A percentile compares a stretch with the other conserved stretches of the same genome.
These are phyloP conservation scores for Eptesicus fuscus DNA, from an alignment of 2,113 vertebrate genomes.

Conservation along the genomic window DNA sequence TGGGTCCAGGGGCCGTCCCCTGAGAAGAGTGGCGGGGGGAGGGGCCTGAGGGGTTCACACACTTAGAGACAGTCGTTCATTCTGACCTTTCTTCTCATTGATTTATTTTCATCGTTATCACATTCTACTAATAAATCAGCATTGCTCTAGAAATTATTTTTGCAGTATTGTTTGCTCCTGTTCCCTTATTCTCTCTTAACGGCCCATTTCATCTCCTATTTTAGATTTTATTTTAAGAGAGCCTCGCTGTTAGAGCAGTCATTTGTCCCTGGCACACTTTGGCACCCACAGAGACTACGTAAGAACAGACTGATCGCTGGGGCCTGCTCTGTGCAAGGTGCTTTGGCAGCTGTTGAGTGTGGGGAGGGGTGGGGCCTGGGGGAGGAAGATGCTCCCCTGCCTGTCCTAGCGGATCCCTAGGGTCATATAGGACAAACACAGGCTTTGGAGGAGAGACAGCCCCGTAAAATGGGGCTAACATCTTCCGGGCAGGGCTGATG, in stretches of 20 bases:
- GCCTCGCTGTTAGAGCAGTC: neutral
- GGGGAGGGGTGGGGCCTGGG: neutral
- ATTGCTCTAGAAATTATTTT: neutral
- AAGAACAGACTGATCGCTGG: too few species aligned
- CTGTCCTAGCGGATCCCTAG: neutral
- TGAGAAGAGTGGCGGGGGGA: neutral
- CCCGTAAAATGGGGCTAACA: neutral
- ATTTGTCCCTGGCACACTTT: neutral
- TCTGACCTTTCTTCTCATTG: neutral
- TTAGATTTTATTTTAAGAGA: slow-evolving; percentile 8
- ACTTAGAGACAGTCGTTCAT: neutral
- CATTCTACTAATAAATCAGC: neutral
- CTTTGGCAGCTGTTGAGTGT: neutral
- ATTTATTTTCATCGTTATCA: neutral
- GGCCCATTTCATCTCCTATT: neutral
- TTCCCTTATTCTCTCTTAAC: neutral
- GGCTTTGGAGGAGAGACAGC: neutral
- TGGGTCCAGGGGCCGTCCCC: neutral
- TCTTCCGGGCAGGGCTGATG: neutral
- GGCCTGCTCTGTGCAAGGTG: neutral
- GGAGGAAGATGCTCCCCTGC: neutral
- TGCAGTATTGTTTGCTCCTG: neutral
- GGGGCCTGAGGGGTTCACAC: neutral
- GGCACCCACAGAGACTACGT: neutral
- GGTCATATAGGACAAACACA: neutral